phyloP scores from a whole-genome alignment of 2,113 vertebrate species.

The Phylloscopus trochiloides region DNA sequence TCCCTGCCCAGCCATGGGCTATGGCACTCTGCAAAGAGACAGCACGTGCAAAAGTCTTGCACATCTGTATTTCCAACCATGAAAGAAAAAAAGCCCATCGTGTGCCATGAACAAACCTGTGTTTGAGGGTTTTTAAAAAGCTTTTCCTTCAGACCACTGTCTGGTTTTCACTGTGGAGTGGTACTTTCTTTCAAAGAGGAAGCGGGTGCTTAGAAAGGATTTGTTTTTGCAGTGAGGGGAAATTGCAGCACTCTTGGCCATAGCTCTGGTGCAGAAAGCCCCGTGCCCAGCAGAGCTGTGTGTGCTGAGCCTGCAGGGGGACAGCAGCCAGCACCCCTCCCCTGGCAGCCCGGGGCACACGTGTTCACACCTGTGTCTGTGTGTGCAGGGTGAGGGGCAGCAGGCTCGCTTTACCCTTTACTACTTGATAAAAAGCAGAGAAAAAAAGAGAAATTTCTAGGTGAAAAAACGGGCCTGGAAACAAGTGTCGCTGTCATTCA shows the following conservation, averaged over 20 bases:
- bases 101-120: background rate
- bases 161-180: background rate
- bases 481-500: fast-evolving
- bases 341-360: fast-evolving
- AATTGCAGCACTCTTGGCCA: background rate
- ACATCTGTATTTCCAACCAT: background rate
- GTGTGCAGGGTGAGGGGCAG: fast-evolving
- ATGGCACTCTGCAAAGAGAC: background rate
- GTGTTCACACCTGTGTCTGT: fast-evolving
- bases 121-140: background rate
- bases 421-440: background rate
- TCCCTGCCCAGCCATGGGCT: background rate
- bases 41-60: background rate
- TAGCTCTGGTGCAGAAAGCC: background rate
- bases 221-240: background rate
- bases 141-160: background rate
- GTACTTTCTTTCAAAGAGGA: background rate
- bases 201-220: background rate
- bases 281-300: fast-evolving
- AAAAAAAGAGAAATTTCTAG: background rate
- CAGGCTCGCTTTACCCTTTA: background rate
- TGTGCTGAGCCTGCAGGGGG: fast-evolving
- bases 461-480: background rate
- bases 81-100: background rate
- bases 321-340: background rate